Evolutionary conservation across 2,797 vertebrate genomes (phyloP).

Genomic region (Myotis vivesi): DNA sequence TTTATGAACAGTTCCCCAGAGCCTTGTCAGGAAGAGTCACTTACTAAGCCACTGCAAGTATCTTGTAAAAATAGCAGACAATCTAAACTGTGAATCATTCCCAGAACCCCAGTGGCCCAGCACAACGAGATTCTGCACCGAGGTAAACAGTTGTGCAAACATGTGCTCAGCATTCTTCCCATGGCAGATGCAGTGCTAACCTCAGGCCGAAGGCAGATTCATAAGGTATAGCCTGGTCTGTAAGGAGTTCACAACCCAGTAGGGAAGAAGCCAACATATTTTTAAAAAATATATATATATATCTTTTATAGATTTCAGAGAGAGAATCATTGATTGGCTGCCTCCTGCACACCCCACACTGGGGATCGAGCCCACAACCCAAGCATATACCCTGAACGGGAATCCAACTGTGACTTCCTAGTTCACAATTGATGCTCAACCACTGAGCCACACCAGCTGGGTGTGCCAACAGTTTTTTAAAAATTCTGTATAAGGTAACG

Average conservation of each 20-base stretch:
- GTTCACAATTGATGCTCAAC: no score
- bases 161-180: background rate
- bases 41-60: slow-evolving; percentile 57
- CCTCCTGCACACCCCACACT: no score
- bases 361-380: no score
- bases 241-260: background rate
- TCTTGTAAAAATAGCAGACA: slow-evolving; percentile 52
- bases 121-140: background rate
- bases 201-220: background rate
- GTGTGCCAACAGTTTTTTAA: background rate
- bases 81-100: slow-evolving; percentile 48
- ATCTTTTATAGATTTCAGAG: no score
- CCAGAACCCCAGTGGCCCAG: background rate
- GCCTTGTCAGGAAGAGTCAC: slow-evolving; percentile 49
- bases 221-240: background rate
- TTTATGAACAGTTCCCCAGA: slow-evolving; percentile 48
- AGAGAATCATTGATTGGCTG: no score
- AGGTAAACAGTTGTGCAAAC: slow-evolving; percentile 2
- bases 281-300: no score
- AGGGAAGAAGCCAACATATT: background rate
- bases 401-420: no score
- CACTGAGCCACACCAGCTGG: no score
- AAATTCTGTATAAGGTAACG: background rate
- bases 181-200: background rate
- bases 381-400: no score